A percentile compares a stretch with the other conserved stretches of the same genome.
These are phyloP conservation scores for Leptodactylus fallax DNA, from an alignment of 2,797 vertebrate species.

Conservation along the genomic window DNA sequence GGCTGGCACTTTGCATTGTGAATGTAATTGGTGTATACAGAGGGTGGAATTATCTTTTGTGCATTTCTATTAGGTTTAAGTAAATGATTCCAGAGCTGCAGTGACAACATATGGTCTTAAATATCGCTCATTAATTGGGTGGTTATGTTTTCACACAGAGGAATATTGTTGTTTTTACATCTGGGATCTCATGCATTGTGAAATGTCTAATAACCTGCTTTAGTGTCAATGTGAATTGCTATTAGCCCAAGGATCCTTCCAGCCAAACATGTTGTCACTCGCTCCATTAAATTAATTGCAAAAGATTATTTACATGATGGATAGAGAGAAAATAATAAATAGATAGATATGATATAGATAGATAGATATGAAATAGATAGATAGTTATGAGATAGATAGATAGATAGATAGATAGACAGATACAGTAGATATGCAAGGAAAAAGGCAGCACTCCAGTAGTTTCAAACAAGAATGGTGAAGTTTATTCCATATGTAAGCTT, in stretches of 20 bases:
- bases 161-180: conserved; percentile 43
- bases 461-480: no score
- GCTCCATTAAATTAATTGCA: neutral
- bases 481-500: no score
- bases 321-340: no score
- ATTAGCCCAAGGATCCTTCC: neutral
- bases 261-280: neutral
- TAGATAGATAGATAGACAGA: no score
- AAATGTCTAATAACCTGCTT: conserved; percentile 4
- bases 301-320: neutral
- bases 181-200: neutral
- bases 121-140: conserved; percentile 25
- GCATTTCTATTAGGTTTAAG: neutral
- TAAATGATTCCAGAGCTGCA: conserved; percentile 25
- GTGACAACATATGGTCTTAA: conserved; percentile 29
- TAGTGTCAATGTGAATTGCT: neutral
- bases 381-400: no score
- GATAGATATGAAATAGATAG: no score
- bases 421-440: no score
- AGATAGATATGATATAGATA: no score
- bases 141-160: conserved; percentile 30
- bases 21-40: conserved; percentile 7
- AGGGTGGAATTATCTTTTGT: conserved; percentile 5
- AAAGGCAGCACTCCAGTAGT: no score
- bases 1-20: neutral